Percentiles rank a stretch among this genome's conserved stretches.
These are phyloP conservation scores for Zosterops hypoxanthus DNA, from an alignment of 2,113 vertebrate genomes.

Conservation along the genomic window DNA sequence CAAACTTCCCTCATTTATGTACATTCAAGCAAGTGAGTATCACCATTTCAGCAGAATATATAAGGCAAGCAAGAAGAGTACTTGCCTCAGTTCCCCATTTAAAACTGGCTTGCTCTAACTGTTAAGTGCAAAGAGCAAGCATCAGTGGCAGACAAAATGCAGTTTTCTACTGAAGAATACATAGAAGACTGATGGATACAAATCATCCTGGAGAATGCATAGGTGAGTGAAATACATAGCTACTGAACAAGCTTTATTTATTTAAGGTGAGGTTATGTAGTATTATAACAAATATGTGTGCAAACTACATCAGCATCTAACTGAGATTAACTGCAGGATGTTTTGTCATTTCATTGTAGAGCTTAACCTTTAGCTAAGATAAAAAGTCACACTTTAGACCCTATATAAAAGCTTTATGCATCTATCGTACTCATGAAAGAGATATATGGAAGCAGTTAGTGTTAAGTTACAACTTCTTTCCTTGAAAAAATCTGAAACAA, in stretches of 20 bases:
- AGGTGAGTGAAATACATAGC: not conserved
- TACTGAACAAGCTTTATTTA: not conserved
- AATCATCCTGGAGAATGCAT: constrained; percentile 15
- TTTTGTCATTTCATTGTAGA: constrained; percentile 21
- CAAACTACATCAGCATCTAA: constrained; percentile 40
- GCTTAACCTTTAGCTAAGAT: constrained; percentile 42
- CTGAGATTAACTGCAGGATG: constrained; percentile 44
- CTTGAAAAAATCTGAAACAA: constrained; percentile 31
- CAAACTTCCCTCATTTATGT: constrained; percentile 59
- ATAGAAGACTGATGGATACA: constrained; percentile 38
- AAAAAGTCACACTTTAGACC: constrained; percentile 34
- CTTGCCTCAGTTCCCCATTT: constrained; percentile 36
- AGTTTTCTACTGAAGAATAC: constrained; percentile 18
- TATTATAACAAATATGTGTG: not conserved
- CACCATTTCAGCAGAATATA: constrained; percentile 46
- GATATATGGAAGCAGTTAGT: constrained; percentile 44
- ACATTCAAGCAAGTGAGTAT: constrained; percentile 52
- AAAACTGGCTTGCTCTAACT: constrained; percentile 56
- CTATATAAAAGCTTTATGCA: constrained; percentile 20
- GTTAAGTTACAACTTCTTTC: constrained; percentile 26
- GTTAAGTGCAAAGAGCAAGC: constrained; percentile 64
- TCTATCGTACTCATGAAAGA: constrained; percentile 33
- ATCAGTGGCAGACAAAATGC: constrained; percentile 19
- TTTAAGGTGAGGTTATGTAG: constrained; percentile 44
- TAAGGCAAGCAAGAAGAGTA: constrained; percentile 57